phyloP scores from a whole-genome alignment of 2,113 vertebrate species.

The Calcarius ornatus region DNA sequence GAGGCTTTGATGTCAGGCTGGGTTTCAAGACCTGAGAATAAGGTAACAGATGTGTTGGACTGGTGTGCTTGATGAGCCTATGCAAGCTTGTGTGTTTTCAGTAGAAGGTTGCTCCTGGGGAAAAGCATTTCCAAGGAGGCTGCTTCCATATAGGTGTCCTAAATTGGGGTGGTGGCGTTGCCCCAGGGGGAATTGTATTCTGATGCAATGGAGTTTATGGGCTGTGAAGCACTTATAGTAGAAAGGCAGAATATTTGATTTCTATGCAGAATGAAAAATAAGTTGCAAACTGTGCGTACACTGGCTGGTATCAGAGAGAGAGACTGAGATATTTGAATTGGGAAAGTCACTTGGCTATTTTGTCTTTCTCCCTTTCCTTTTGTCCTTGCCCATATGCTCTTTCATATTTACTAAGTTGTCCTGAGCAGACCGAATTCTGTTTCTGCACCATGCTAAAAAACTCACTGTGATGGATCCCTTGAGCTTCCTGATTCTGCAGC shows the following conservation, averaged over 20 bases:
- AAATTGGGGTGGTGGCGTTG: not conserved
- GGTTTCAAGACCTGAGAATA: not conserved
- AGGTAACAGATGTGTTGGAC: not conserved
- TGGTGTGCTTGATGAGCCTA: not conserved
- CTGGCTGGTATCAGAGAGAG: not conserved
- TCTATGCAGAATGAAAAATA: not conserved
- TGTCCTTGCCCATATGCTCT: not conserved
- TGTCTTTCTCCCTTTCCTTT: not conserved
- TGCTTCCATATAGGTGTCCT: not conserved
- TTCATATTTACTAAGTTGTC: not conserved
- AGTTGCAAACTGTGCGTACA: not conserved
- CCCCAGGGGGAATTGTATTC: not conserved
- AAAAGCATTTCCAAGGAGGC: not conserved
- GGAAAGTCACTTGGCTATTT: not conserved
- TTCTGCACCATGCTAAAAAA: not conserved
- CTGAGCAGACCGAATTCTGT: not conserved
- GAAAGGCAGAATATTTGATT: not conserved
- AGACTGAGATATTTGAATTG: not conserved
- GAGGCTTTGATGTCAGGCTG: not conserved
- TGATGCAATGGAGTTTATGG: not conserved
- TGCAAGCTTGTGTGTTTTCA: accelerated
- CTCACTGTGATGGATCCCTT: not conserved
- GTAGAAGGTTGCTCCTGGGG: not conserved
- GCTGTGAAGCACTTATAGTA: not conserved
- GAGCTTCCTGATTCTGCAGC: not conserved